Evolutionary conservation across 2,113 vertebrate species (phyloP), one percentile per base, ranked within the genome.

Genomic region (Eurypyga helias): DNA sequence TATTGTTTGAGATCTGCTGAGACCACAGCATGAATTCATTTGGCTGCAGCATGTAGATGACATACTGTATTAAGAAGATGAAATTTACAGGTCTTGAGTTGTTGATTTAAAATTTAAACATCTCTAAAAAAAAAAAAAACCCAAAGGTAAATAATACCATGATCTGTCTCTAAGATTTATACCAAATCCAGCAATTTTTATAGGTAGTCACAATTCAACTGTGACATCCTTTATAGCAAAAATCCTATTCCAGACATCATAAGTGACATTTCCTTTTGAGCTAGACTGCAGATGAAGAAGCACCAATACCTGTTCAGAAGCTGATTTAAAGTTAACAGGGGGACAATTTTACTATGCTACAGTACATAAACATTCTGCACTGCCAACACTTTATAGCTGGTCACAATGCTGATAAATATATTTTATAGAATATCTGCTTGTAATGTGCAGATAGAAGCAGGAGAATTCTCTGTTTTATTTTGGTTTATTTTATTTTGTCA

Each of bases 251-350:
- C 58, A 92, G 77, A 57, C 72, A 61, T 93, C 86, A 29, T 18
- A 90, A 91, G 83, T 83, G 62, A n/a, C 55, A 87, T 85, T 95
- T 61, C 28, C 34, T 41, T 55, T 87, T 28, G 21, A 95, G 67
- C 72, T 55, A 57, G 10, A n/a, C 46, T 88, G 45, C 75, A 64
- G 61, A 72, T 90, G 72, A 90, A 82, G 45, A 81, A 94, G n/a
- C 55, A 90, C 52, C 62, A 69, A 62, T 69, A 83, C 92, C 87
- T 64, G 66, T 79, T 94, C n/a, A 52, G 46, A 76, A 87, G 29
- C 87, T 57, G 83, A 97, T 96, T 98, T 96, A 96, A 51, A 86
- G 65, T 89, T 92, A 94, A 73, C 36, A 89, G 49, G 55, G 75
- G 57, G 41, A 84, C 89, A 79, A 97, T 95, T 95, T 96, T 84